A percentile compares a stretch with the other conserved stretches of the same genome.
These are phyloP conservation scores for Heliconius cydno DNA, from an alignment of 2,888 invertebrate genomes.

Conservation along the genomic window DNA sequence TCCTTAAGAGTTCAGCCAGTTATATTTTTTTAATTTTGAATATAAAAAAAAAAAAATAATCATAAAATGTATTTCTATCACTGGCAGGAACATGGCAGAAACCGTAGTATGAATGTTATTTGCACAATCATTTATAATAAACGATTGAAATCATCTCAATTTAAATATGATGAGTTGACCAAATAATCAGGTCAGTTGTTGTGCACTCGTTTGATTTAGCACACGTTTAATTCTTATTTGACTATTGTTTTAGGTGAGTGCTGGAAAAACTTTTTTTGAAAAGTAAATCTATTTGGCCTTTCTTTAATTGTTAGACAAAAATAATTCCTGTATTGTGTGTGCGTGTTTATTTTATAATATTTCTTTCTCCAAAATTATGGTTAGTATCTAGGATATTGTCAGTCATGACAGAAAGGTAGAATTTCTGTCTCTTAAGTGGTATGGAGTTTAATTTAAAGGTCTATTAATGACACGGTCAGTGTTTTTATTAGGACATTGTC, in stretches of 20 bases:
- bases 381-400: background rate
- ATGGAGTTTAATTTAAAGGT: background rate
- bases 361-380: background rate
- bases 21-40: background rate
- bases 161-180: constrained; percentile 38
- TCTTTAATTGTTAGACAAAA: background rate
- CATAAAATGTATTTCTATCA: background rate
- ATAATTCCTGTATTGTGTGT: too few relatives aligned
- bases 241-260: background rate
- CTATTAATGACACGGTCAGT: background rate
- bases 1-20: background rate
- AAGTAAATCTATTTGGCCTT: too few relatives aligned
- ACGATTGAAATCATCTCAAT: constrained; percentile 44
- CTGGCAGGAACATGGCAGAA: background rate
- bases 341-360: too few relatives aligned
- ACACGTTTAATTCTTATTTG: constrained; percentile 17
- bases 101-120: constrained; percentile 14
- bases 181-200: constrained; percentile 41
- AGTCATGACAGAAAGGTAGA: too few relatives aligned
- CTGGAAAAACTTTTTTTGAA: background rate
- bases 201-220: constrained; percentile 3
- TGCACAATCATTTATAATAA: constrained; percentile 38
- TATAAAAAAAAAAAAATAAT: too few relatives aligned
- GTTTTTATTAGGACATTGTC: too few relatives aligned
- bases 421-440: background rate